These are phyloP conservation scores for Erebia palarica DNA, from an alignment of 2,888 invertebrate genomes.

Conservation along the genomic window DNA sequence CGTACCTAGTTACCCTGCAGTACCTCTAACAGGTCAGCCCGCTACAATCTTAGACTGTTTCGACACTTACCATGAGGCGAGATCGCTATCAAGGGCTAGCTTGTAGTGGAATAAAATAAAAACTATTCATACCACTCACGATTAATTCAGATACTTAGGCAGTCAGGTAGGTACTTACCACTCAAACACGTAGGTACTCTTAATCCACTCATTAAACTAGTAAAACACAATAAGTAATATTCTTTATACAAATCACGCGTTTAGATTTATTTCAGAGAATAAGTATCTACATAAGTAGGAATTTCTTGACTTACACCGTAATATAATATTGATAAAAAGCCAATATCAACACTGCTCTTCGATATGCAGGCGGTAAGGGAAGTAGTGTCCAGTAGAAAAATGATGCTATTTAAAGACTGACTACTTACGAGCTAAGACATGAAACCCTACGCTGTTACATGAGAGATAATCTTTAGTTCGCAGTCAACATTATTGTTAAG, in stretches of 20 bases:
- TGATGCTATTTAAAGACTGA: slow-evolving; percentile 11
- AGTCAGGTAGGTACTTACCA: not conserved
- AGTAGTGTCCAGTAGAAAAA: not conserved
- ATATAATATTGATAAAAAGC: not conserved
- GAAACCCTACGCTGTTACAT: slow-evolving; percentile 8
- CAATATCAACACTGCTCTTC: not conserved
- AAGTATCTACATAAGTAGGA: not conserved
- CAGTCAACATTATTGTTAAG: not conserved
- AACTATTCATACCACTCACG: too few relatives aligned
- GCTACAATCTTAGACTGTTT: too few relatives aligned
- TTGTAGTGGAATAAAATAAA: too few relatives aligned
- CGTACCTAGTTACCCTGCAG: too few relatives aligned
- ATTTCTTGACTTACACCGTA: not conserved
- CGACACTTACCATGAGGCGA: too few relatives aligned
- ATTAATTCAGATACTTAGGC: too few relatives aligned
- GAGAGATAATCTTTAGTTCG: not conserved
- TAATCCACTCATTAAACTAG: not conserved
- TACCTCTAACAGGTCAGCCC: too few relatives aligned
- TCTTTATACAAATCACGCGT: not conserved
- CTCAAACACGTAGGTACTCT: not conserved
- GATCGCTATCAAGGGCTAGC: too few relatives aligned
- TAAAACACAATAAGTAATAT: not conserved
- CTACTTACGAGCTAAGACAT: not conserved
- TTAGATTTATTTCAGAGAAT: not conserved
- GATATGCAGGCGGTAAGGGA: not conserved